phyloP scores from a whole-genome alignment of 2,888 invertebrate species.

The Sycophila texana region DNA sequence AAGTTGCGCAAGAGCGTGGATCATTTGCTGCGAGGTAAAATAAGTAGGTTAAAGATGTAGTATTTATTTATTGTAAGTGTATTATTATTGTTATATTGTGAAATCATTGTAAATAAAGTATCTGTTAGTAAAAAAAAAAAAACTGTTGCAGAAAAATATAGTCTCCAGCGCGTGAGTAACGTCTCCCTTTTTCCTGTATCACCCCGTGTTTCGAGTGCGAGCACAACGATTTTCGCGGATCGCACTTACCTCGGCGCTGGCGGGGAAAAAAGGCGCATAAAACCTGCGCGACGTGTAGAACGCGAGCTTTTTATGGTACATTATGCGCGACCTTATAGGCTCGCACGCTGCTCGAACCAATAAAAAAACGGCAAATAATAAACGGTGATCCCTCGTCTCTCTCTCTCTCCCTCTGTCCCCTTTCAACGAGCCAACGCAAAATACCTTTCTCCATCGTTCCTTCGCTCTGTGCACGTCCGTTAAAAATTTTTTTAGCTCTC shows the following conservation, averaged over 20 bases:
- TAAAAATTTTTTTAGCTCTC: constrained; percentile 22
- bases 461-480: background rate
- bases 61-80: too few species aligned
- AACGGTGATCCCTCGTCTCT: constrained; percentile 53
- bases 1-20: too few species aligned
- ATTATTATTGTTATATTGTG: too few species aligned
- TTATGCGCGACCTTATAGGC: constrained; percentile 60
- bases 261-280: constrained; percentile 28
- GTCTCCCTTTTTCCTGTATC: constrained; percentile 24
- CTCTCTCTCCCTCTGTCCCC: constrained; percentile 11
- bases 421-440: constrained; percentile 8
- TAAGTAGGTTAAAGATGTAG: too few species aligned
- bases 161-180: constrained; percentile 23
- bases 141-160: background rate
- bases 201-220: constrained; percentile 15
- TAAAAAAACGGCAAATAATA: constrained; percentile 71
- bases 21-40: too few species aligned
- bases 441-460: background rate
- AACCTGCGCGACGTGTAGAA: constrained; percentile 41
- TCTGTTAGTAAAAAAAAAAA: too few species aligned
- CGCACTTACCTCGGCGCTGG: constrained; percentile 55
- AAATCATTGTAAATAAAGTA: background rate
- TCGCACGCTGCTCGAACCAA: constrained; percentile 63
- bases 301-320: constrained; percentile 60
- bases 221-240: constrained; percentile 61